Evolutionary conservation across 2,888 invertebrate species (phyloP).

Genomic region (Aelia acuminata): DNA sequence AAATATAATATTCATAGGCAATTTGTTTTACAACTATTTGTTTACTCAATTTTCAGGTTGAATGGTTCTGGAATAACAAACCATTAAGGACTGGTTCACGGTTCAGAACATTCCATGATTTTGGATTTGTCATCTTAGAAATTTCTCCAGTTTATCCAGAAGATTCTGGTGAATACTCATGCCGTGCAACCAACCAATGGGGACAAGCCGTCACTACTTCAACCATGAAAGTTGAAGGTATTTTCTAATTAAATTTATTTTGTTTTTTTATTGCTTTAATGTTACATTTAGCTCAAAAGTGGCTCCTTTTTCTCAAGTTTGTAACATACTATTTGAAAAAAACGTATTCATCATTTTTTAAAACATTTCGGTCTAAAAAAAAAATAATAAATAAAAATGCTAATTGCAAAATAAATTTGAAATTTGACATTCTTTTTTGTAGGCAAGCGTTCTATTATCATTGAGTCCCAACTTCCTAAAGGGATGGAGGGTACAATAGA

Average conservation of each 20-base stretch:
- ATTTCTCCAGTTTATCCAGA: constrained; percentile 97
- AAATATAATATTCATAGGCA: not conserved
- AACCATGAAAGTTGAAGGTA: constrained; percentile 88
- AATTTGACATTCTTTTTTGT: constrained; percentile 37
- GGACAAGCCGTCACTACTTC: constrained; percentile 93
- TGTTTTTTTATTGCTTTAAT: not conserved
- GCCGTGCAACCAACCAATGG: constrained; percentile 89
- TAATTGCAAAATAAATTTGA: not conserved
- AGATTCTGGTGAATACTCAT: constrained; percentile 93
- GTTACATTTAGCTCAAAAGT: no score
- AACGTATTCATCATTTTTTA: no score
- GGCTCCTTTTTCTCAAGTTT: no score
- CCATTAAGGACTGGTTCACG: constrained; percentile 89
- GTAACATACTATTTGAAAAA: no score
- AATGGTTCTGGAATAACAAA: constrained; percentile 96
- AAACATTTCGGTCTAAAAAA: no score
- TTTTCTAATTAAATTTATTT: constrained; percentile 52
- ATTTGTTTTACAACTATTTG: not conserved
- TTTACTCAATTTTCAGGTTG: constrained; percentile 73
- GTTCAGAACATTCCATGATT: constrained; percentile 97
- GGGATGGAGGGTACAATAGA: constrained; percentile 95
- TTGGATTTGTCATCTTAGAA: constrained; percentile 97
- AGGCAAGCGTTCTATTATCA: constrained; percentile 87
- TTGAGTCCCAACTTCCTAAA: constrained; percentile 92
- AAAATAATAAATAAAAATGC: not conserved